Conservation (phyloP, 2,888 invertebrate genomes). For the Lepidochrysops patricia region DNA sequence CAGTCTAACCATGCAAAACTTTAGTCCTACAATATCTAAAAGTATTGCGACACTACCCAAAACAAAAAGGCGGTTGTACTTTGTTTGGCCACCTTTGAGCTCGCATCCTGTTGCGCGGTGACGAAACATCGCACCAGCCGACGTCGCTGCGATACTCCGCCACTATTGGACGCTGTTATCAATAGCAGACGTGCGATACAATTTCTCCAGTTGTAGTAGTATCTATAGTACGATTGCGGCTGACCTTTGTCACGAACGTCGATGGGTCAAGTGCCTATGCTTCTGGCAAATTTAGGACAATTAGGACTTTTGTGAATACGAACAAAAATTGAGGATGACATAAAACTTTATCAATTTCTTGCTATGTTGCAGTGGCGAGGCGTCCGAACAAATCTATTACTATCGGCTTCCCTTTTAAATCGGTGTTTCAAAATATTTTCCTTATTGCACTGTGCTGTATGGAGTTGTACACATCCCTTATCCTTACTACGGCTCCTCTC, state of each 20-base stretch:
- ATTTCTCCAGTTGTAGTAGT: constrained; percentile 59
- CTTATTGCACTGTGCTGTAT: no score
- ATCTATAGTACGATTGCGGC: not conserved
- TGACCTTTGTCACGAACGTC: not conserved
- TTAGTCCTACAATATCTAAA: not conserved
- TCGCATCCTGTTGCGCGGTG: constrained; percentile 64
- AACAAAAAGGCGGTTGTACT: not conserved
- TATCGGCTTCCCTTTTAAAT: no score
- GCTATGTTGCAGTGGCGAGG: no score
- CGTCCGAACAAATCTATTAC: no score
- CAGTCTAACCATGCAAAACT: no score
- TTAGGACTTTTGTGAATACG: not conserved
- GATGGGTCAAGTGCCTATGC: not conserved
- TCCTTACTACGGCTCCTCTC: no score
- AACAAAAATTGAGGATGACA: no score
- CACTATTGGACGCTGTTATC: constrained; percentile 66
- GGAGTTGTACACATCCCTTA: no score
- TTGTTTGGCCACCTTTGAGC: constrained; percentile 29
- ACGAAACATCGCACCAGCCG: constrained; percentile 62
- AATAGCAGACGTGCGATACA: constrained; percentile 52
- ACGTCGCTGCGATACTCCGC: constrained; percentile 49
- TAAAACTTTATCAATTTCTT: no score
- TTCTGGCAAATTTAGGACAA: not conserved
- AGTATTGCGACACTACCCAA: not conserved
- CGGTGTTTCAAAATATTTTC: no score